These are phyloP conservation scores for Lissonota sp. DNA, from an alignment of 2,888 invertebrate species.

Conservation along the genomic window DNA sequence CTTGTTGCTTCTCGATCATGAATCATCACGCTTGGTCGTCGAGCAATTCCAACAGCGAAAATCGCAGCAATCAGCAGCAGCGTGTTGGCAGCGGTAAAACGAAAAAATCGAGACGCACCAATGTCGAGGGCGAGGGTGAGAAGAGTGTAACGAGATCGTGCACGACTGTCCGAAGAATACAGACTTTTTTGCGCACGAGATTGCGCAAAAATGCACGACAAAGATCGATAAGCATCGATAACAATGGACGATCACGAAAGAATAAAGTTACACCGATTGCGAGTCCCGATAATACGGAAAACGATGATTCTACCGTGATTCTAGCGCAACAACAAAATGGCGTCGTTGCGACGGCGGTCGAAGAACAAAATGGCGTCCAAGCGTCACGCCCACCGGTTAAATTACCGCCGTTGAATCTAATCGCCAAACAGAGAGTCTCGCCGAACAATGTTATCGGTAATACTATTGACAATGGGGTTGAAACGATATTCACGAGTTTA, in stretches of 20 bases:
- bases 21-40: slow-evolving; percentile 66
- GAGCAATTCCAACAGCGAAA: slow-evolving; percentile 54
- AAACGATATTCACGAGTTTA: slow-evolving; percentile 61
- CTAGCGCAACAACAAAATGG: slow-evolving; percentile 18
- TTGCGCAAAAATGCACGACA: slow-evolving; percentile 74
- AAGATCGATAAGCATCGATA: slow-evolving; percentile 70
- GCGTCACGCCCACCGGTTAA: slow-evolving; percentile 67
- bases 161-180: slow-evolving; percentile 78
- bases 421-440: slow-evolving; percentile 65
- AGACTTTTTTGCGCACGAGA: slow-evolving; percentile 77
- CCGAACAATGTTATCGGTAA: slow-evolving; percentile 51
- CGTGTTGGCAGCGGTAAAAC: slow-evolving; percentile 51
- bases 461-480: slow-evolving; percentile 41
- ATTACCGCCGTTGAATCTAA: slow-evolving; percentile 74
- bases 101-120: slow-evolving; percentile 55
- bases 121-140: slow-evolving; percentile 47
- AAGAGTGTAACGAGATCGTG: slow-evolving; percentile 71
- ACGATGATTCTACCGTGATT: slow-evolving; percentile 34
- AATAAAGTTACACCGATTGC: slow-evolving; percentile 74
- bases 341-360: slow-evolving; percentile 11
- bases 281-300: slow-evolving; percentile 57
- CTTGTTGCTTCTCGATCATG: slow-evolving; percentile 80
- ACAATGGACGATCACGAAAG: slow-evolving; percentile 65
- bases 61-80: slow-evolving; percentile 29
- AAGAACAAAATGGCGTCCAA: slow-evolving; percentile 43